Base-by-base conservation (phyloP, 2,113 vertebrate genomes). In the pig (Sus scrofa) region DNA sequence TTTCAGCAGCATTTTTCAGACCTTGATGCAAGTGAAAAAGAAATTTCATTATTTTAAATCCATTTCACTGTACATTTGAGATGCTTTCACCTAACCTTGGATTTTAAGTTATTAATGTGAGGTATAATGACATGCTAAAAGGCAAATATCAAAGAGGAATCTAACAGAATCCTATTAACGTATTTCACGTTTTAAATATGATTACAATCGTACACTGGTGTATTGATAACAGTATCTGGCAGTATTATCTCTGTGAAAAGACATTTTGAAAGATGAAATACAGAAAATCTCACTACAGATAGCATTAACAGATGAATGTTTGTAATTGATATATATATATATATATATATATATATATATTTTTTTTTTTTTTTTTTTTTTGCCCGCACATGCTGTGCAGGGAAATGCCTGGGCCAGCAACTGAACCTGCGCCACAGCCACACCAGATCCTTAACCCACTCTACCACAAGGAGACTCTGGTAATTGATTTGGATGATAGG, bases 251-350 rank as follows among this genome's bases (percentile, higher is more conserved):
- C 26, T 86, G 9, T 89, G 44, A 68, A 95, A 85, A 97, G 73
- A 70, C 22, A 90, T 81, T 93, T 81, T 88, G 37, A 65, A 89
- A 81, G 44, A 92, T 22, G 6, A 93, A 93, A 85, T 63, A 56
- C 30, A 67, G 89, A 86, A 86, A 82, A 44, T 73, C 39, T 93
- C 30, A 26, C 68, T 58, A 87, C 2, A 73, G 14, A 86, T 32
- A 78, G 5, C 70, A 81, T 78, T 81, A 81, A 44, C 34, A 89
- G 67, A 95, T 73, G 15, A 74, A 37, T 87, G 81, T 89, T 77
- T 86, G 19, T 39, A 52, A 60, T 73, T 73, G 14, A 82, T 86
- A n/a, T n/a, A n/a, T n/a, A n/a, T n/a, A n/a, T n/a, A n/a, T n/a
- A n/a, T n/a, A n/a, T n/a, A n/a, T n/a, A n/a, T n/a, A n/a, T n/a